A percentile compares a stretch with the other conserved stretches of the same genome.
phyloP scores from a whole-genome alignment of 2,888 invertebrate genomes.

The Pheosia gnoma region DNA sequence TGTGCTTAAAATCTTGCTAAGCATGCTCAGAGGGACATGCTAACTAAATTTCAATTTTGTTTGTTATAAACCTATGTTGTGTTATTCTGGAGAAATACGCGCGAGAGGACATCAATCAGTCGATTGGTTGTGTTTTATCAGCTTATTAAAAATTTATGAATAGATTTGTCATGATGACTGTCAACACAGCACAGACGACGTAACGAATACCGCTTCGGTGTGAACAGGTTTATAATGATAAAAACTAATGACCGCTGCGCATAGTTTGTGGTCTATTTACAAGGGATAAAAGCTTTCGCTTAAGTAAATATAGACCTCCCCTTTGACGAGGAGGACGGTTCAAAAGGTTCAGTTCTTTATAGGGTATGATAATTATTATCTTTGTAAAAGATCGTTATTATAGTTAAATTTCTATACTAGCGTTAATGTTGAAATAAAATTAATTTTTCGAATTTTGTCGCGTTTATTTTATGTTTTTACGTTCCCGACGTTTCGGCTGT shows the following conservation, averaged over 20 bases:
- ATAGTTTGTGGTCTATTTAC: background rate
- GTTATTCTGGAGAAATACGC: too few species aligned
- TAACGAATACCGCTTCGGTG: background rate
- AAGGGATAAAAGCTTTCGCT: background rate
- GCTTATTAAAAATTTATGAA: too few species aligned
- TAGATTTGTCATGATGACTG: background rate
- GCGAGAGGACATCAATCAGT: too few species aligned
- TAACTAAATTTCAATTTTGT: too few species aligned
- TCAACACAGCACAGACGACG: background rate
- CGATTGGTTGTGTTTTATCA: too few species aligned
- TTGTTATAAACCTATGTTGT: too few species aligned
- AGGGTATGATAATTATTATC: background rate
- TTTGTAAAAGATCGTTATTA: background rate
- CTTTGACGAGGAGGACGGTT: background rate
- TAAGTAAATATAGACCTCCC: background rate
- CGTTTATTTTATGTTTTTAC: too few species aligned
- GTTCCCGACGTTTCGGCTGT: too few species aligned
- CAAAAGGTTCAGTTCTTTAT: background rate
- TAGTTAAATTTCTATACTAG: background rate
- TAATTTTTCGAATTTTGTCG: too few species aligned
- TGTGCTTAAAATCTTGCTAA: too few species aligned
- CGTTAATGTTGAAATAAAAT: too few species aligned
- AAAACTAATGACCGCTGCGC: background rate
- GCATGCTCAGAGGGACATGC: too few species aligned
- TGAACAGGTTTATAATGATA: background rate